These are phyloP conservation scores for Benthosema pterotum DNA, from an alignment of 2,797 vertebrate genomes.

Conservation along the genomic window DNA sequence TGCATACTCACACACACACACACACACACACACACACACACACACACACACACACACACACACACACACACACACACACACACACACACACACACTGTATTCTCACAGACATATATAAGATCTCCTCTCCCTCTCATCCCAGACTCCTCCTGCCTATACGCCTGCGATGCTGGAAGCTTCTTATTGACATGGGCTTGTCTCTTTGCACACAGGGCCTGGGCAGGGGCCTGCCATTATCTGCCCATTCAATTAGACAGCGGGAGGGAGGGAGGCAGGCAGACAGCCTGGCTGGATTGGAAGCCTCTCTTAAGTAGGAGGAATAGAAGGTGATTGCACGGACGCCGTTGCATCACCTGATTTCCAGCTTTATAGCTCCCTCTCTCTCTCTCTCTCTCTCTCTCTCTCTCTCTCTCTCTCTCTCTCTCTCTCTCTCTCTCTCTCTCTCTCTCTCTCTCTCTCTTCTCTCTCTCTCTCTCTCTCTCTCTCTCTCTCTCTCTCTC, in stretches of 20 bases:
- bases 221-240: slow-evolving; percentile 46
- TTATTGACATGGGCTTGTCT: slow-evolving; percentile 55
- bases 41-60: slow-evolving; percentile 16
- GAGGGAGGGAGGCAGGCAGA: slow-evolving; percentile 44
- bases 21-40: slow-evolving; percentile 7
- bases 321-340: too few relatives aligned
- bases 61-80: background rate
- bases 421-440: too few relatives aligned
- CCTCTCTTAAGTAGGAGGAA: slow-evolving; percentile 2
- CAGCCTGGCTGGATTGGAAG: slow-evolving; percentile 7
- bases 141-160: background rate
- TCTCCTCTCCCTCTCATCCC: too few relatives aligned
- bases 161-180: slow-evolving; percentile 42
- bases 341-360: too few relatives aligned
- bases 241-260: slow-evolving; percentile 53
- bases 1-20: background rate
- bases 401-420: too few relatives aligned
- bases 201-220: slow-evolving; percentile 38
- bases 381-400: too few relatives aligned
- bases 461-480: too few relatives aligned
- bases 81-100: background rate
- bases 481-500: too few relatives aligned
- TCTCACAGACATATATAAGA: background rate
- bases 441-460: too few relatives aligned
- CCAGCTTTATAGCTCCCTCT: too few relatives aligned